Evolutionary conservation across 2,797 vertebrate species (phyloP), one percentile per base, ranked within the genome.

Genomic region (Merluccius polli): DNA sequence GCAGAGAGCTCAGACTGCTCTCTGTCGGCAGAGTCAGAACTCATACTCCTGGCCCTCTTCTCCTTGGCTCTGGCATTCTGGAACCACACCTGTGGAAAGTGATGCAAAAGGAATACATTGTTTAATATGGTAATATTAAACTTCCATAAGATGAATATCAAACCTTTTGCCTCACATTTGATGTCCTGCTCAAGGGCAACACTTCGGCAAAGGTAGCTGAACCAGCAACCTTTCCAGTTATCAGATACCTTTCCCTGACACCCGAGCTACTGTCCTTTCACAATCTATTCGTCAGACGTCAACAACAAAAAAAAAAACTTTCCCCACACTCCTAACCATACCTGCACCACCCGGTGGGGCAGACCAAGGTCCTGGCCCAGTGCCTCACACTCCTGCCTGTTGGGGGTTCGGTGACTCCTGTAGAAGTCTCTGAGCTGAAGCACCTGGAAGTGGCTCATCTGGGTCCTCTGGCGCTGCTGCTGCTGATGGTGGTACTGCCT

Each of bases 1-100:
- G 90, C 81, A 1, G 89, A 89, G 78, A 93, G 83, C 79, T 93
- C 92, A 0, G 90, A 86, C 82, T 92, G 91, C 81, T 93, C 90
- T 79, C 89, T 85, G 78, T 92, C 91, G 75, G 88, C 91, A 80
- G 91, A 88, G 77, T 93, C 91, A 73, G 90, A 91, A 77, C 88
- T 90, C 75, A 92, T 81, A 81, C 90, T 90, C 75, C 90, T 98
- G 79, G 97, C 94, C 90, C 99, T 98, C 90, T 99, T 99, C 87
- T 98, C 98, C 93, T 99, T 99, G 13, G 98, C 98, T 89, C 98
- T 93, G 84, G 98, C 97, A 87, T 99, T 99, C 93, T 99, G 98
- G 93, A 99, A 99, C 98, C 98, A 99, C 90, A 99, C 98, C 92
- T 93, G 76, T 63, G 82, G 77, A 77, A 81, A 70, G 30, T 0